Evolutionary conservation across 2,113 vertebrate species (phyloP).

Genomic region (Desmodus rotundus): DNA sequence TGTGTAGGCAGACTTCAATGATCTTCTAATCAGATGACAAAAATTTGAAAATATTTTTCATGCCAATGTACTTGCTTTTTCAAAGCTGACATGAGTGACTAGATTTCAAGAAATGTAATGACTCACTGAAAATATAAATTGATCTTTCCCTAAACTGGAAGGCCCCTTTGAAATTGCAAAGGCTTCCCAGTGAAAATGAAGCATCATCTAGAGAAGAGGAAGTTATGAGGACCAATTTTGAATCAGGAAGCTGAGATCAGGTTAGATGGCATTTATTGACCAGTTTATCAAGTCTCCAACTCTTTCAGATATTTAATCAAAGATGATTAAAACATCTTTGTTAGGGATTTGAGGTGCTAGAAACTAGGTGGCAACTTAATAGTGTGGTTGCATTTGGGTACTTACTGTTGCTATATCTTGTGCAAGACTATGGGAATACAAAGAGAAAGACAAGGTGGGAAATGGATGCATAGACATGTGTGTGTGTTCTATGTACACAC

Average conservation of each 20-base stretch:
- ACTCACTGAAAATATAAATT: not conserved
- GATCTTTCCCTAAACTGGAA: not conserved
- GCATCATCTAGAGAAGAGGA: not conserved
- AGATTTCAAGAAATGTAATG: not conserved
- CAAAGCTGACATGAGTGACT: not conserved
- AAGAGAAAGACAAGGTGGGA: not conserved
- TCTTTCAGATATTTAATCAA: not conserved
- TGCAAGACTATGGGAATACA: not conserved
- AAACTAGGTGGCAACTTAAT: not conserved
- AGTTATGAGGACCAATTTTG: not conserved
- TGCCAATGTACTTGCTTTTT: not conserved
- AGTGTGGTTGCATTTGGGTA: not conserved
- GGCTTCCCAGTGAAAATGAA: not conserved
- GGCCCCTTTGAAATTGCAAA: not conserved
- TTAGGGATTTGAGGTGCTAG: not conserved
- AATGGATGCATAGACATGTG: not conserved
- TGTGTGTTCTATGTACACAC: not conserved
- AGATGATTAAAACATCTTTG: not conserved
- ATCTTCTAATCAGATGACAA: not conserved
- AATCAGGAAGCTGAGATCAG: not conserved
- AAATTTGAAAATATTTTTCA: slow-evolving; percentile 12
- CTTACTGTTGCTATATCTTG: not conserved
- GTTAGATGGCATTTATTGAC: not conserved
- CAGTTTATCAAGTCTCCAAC: not conserved
- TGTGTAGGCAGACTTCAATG: not conserved